A percentile compares a stretch with the other conserved stretches of the same genome.
These are phyloP conservation scores for Yoshiicerus persimilis DNA, from an alignment of 1,140 invertebrate species.

Conservation along the genomic window DNA sequence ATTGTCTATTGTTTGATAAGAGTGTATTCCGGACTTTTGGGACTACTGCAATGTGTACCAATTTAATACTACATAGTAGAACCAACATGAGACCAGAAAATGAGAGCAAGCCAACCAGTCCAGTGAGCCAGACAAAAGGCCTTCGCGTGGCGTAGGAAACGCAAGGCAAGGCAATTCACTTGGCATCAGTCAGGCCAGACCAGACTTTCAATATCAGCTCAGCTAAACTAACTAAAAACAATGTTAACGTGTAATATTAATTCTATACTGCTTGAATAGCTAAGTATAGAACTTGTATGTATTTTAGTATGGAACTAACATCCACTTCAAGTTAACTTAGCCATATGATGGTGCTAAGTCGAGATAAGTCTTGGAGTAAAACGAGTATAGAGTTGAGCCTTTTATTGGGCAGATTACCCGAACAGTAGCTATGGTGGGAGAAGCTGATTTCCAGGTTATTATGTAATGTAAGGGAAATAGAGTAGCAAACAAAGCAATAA, in stretches of 20 bases:
- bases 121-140: neutral
- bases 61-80: neutral
- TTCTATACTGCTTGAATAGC: no score
- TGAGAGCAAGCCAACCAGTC: neutral
- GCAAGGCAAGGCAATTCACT: neutral
- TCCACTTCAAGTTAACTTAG: neutral
- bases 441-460: neutral
- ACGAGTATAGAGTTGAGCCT: neutral
- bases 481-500: neutral
- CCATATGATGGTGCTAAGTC: neutral
- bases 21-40: neutral
- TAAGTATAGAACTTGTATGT: no score
- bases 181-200: neutral
- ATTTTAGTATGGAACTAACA: neutral
- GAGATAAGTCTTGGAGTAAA: neutral
- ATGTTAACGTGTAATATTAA: neutral
- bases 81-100: neutral
- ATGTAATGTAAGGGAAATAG: neutral
- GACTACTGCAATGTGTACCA: neutral
- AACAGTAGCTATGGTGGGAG: neutral
- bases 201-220: neutral
- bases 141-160: neutral
- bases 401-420: neutral
- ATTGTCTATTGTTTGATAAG: neutral
- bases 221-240: neutral